Evolutionary conservation across 2,888 invertebrate genomes (phyloP), one percentile per base, ranked within the genome.

Genomic region (Agrochola lota): DNA sequence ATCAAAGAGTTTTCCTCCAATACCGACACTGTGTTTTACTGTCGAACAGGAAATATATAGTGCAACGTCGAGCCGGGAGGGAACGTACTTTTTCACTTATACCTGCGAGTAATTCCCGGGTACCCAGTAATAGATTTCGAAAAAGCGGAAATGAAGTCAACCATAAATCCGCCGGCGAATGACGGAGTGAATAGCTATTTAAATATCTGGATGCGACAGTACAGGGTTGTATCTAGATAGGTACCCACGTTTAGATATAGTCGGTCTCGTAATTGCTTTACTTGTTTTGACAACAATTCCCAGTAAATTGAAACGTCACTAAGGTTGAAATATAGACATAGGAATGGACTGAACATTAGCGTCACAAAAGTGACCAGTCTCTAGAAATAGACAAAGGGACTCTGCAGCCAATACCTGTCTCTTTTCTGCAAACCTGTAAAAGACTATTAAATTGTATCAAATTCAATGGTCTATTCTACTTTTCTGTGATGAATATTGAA

Each of bases 51-150:
- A 91, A 90, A 91, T 90, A 90, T 90, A 92, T 88, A 89, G 90
- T 84, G 78, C 86, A 86, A 85, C 78, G 79, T 85, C 88, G 85
- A 82, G 85, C 80, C 85, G 77, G 85, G 79, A 80, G 84, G 87
- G 84, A 87, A 82, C 87, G 89, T 92, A 91, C 91, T 93, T 91
- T 94, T 92, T 93, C 92, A 93, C 90, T 91, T 92, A 89, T 92
- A 93, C 92, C 92, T 92, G 91, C 88, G 91, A 93, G 93, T 94
- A 93, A 94, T 93, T 93, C 91, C 89, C 91, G 87, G 90, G 90
- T 87, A 91, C 91, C 87, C 92, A 88, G 93, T 94, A 94, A 95
- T 94, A 94, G 95, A 95, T 94, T 95, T 92, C 89, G 91, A 91
- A 94, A 94, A 92, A 93, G 89, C 93, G 94, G 93, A 94, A 93